Evolutionary conservation across 2,888 invertebrate genomes (phyloP), one percentile per base, ranked within the genome.

Genomic region (Blastobasis lacticolella): DNA sequence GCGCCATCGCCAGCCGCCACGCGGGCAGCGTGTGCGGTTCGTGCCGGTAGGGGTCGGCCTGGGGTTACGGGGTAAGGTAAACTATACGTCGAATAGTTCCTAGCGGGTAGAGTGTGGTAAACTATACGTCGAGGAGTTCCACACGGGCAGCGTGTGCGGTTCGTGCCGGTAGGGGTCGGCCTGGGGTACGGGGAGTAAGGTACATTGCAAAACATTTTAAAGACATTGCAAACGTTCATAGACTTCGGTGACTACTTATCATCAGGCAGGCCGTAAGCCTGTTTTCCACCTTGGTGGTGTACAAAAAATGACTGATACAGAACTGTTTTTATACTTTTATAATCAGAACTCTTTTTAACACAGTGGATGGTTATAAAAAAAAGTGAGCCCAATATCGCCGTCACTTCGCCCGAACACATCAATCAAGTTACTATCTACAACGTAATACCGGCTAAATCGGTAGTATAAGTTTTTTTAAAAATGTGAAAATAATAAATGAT

Each of bases 41-140:
- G 43, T 67, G 67, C 47, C 64, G 70, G 7, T 63, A 46, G 0
- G 85, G 85, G 50, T 79, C 73, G 4, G 86, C 83, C 86, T 87
- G 60, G 1, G 52, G 42, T 1, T 23, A 23, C 1, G 23, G 23
- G n/a, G n/a, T n/a, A n/a, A n/a, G 7, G 4, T 40, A 50, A 49
- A 10, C 8, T 23, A 43, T 46, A 43, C 37, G 38, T 40, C 49
- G 37, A 46, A 49, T 40, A n/a, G 23, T 43, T 38, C 46, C 9
- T 9, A 42, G 8, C 4, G 42, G 42, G 42, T 42, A 6, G 40
- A 4, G 40, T 8, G 2, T 3, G 40, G 40, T 8, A 2, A 9
- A 6, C 9, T 40, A 40, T 1, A 5, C 0, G 6, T 42, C 5
- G 8, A 5, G 5, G 7, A 5, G 8, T 8, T n/a, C 6, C 42